Percentiles rank a stretch among this genome's conserved stretches.
phyloP scores from a whole-genome alignment of 2,113 vertebrate genomes.

The Scolopax mira region DNA sequence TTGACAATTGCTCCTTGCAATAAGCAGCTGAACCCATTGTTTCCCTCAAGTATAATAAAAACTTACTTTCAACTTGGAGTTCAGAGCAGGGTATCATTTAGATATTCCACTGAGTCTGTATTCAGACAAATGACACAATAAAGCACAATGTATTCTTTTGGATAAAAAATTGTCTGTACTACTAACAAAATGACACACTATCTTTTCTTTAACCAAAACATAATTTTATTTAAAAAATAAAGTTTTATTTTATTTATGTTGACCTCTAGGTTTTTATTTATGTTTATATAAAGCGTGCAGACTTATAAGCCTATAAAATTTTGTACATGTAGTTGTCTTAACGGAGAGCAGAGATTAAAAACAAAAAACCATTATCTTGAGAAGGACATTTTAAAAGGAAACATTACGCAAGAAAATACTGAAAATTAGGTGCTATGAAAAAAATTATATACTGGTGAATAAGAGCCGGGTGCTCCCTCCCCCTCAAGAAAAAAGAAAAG shows the following conservation, averaged over 20 bases:
- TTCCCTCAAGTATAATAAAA: constrained; percentile 98
- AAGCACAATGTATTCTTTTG: constrained; percentile 86
- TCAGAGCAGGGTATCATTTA: constrained; percentile 93
- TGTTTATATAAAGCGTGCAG: constrained; percentile 28
- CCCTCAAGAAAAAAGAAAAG: constrained; percentile 13
- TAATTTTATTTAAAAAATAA: constrained; percentile 83
- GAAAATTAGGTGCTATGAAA: background rate
- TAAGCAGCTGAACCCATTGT: constrained; percentile 99
- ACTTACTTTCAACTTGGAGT: constrained; percentile 94
- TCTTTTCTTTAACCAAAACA: constrained; percentile 77
- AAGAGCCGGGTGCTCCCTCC: background rate
- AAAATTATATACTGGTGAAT: background rate
- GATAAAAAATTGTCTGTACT: constrained; percentile 82
- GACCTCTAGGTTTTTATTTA: constrained; percentile 80
- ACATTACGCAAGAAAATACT: background rate
- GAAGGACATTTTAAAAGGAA: constrained; percentile 37
- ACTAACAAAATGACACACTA: constrained; percentile 77
- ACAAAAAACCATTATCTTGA: background rate
- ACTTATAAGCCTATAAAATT: constrained; percentile 18
- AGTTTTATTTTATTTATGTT: constrained; percentile 84
- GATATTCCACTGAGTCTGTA: constrained; percentile 86
- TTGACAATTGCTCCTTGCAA: constrained; percentile 96
- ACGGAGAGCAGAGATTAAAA: background rate
- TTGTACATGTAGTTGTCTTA: background rate
- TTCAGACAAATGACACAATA: constrained; percentile 92